Percentiles rank a stretch among this genome's conserved stretches.
Evolutionary conservation across 1,140 invertebrate species (phyloP).

Genomic region (Panagrolaimus sp.): DNA sequence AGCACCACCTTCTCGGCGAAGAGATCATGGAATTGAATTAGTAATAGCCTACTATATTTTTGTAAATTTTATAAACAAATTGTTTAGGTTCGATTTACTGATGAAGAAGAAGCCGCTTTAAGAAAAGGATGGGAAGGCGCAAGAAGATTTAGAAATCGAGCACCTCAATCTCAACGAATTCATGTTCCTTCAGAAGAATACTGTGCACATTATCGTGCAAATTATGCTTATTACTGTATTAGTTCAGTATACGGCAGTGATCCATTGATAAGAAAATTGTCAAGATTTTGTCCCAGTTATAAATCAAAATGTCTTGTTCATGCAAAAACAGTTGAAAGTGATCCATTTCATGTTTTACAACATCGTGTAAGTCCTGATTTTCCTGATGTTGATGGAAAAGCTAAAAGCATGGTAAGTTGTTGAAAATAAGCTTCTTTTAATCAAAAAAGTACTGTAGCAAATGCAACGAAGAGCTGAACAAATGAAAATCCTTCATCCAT

Average conservation of each 20-base stretch:
- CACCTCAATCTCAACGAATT: neutral
- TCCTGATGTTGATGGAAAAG: conserved; percentile 12
- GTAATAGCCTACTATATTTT: neutral
- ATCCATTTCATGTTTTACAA: conserved; percentile 18
- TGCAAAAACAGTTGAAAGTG: conserved; percentile 12
- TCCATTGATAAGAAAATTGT: neutral
- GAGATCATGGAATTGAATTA: neutral
- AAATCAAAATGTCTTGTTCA: conserved; percentile 15
- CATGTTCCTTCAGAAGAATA: conserved; percentile 20
- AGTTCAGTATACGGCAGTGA: neutral
- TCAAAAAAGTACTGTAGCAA: neutral
- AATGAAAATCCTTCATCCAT: conserved; percentile 19
- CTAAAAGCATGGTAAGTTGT: neutral
- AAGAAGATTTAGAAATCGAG: neutral
- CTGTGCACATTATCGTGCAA: conserved; percentile 19
- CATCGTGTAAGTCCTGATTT: conserved; percentile 5
- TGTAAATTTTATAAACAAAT: neutral
- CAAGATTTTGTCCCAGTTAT: conserved; percentile 24
- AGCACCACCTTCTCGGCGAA: neutral
- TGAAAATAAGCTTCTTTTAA: neutral
- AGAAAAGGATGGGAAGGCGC: conserved; percentile 1
- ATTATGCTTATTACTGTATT: conserved; percentile 24
- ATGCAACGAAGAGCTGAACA: neutral
- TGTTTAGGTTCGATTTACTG: conserved; percentile 10
- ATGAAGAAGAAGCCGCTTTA: conserved; percentile 12